phyloP scores from a whole-genome alignment of 1,140 invertebrate genomes.

The Atopsyche davidsoni region DNA sequence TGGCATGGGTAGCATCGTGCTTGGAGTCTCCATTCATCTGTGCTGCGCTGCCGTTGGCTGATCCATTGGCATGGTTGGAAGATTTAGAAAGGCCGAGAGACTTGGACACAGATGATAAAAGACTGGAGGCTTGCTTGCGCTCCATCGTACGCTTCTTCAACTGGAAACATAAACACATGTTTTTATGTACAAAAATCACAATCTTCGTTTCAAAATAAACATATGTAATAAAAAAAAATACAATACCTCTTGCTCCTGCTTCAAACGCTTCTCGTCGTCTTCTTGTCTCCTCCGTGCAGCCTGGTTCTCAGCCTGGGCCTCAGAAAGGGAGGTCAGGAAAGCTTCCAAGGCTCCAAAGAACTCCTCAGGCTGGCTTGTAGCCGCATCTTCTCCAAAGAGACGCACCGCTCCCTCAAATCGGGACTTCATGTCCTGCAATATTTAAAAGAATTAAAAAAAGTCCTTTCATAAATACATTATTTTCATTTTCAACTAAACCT shows the following conservation, averaged over 20 bases:
- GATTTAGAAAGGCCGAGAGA: slow-evolving; percentile 50
- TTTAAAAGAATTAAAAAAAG: too few species aligned
- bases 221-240: slow-evolving; percentile 8
- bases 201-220: neutral
- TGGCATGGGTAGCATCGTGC: slow-evolving; percentile 27
- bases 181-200: neutral
- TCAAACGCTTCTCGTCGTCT: slow-evolving; percentile 85
- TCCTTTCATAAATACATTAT: too few species aligned
- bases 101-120: slow-evolving; percentile 55
- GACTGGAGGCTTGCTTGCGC: slow-evolving; percentile 69
- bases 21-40: slow-evolving; percentile 34
- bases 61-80: slow-evolving; percentile 40
- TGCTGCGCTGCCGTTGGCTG: slow-evolving; percentile 40
- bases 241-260: slow-evolving; percentile 83
- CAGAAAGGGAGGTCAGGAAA: slow-evolving; percentile 78
- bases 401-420: slow-evolving; percentile 81
- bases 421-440: slow-evolving; percentile 49
- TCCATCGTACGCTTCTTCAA: slow-evolving; percentile 82
- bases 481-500: too few species aligned
- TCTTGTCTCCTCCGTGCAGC: slow-evolving; percentile 76
- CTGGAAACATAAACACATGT: slow-evolving; percentile 41
- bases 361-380: slow-evolving; percentile 84
- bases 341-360: slow-evolving; percentile 93
- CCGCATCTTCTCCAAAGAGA: slow-evolving; percentile 86
- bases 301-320: slow-evolving; percentile 86